phyloP scores from a whole-genome alignment of 2,888 invertebrate genomes.

The Leptopilina syphax region DNA sequence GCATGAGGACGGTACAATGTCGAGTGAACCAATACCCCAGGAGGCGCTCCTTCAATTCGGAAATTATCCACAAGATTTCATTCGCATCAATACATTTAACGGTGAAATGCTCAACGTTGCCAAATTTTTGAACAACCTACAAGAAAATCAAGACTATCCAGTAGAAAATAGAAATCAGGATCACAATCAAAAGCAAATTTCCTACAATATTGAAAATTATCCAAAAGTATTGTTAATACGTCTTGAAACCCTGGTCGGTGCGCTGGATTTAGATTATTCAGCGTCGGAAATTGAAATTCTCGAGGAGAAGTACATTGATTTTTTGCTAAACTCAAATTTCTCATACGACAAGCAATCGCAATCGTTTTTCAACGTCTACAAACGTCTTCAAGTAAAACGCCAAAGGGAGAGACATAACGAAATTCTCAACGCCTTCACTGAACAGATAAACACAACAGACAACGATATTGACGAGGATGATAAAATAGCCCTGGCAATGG shows the following conservation, averaged over 20 bases:
- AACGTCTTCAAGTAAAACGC: background rate
- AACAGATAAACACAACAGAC: background rate
- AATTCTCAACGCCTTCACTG: background rate
- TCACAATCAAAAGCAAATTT: background rate
- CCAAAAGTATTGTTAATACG: constrained; percentile 53
- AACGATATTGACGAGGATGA: background rate
- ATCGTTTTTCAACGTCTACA: constrained; percentile 5
- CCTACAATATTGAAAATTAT: no score
- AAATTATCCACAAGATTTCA: background rate
- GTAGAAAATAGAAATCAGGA: constrained; percentile 18
- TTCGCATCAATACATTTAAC: background rate
- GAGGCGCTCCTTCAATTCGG: background rate
- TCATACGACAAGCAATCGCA: constrained; percentile 43
- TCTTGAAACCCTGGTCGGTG: constrained; percentile 48
- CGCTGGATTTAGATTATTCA: constrained; percentile 49
- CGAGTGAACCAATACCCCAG: background rate
- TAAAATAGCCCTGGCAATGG: background rate
- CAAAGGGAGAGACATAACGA: background rate
- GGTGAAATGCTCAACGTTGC: background rate
- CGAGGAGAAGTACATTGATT: constrained; percentile 48
- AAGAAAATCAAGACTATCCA: background rate
- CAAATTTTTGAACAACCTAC: background rate
- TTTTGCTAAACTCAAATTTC: constrained; percentile 50
- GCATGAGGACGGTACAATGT: background rate
- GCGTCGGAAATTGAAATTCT: constrained; percentile 53